Evolutionary conservation across 2,113 vertebrate genomes (phyloP), one percentile per base, ranked within the genome.

Genomic region (Ifrita kowaldi): DNA sequence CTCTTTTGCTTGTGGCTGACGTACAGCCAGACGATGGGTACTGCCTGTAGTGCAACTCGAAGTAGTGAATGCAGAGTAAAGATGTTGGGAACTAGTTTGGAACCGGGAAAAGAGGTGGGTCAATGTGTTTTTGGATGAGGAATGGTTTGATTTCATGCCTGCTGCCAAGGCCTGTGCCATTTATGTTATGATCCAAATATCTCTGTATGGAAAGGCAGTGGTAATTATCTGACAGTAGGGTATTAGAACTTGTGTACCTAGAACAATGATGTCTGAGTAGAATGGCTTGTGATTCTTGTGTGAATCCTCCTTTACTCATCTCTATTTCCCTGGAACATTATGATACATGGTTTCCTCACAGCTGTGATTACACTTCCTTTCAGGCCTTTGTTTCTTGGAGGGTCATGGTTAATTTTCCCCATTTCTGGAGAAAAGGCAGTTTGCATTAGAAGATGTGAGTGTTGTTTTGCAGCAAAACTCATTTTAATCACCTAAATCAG

Each of bases 21-120:
- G 4, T 28, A 5, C 10, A n/a, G 50, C 24, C 50, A 65, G 49
- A 65, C 0, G 1, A 3, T 47, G 39, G 13, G 15, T 8, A 16
- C 13, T 56, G 3, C 5, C 10, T 4, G 4, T 13, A 47, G n/a
- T 19, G 16, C 19, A 41, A 30, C 9, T 47, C 3, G 10, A 44
- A 37, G 4, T 15, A n/a, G 8, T 57, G 26, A 41, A 49, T 41
- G 18, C 9, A 39, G n/a, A 46, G 27, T 27, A 55, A 53, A 30
- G 21, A 63, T 21, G 33, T 5, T 63, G 50, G 22, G 18, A 7
- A 27, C 41, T 12, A 22, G 18, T 6, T 46, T 39, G 49, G n/a
- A 63, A 46, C 6, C 11, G 33, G 33, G 57, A 46, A 22, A 16
- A 39, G 1, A 18, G 33, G 2, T 8, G 39, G 11, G 7, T 52